Evolutionary conservation across 2,113 vertebrate genomes (phyloP).

Genomic region (Ancistrus triradiatus): DNA sequence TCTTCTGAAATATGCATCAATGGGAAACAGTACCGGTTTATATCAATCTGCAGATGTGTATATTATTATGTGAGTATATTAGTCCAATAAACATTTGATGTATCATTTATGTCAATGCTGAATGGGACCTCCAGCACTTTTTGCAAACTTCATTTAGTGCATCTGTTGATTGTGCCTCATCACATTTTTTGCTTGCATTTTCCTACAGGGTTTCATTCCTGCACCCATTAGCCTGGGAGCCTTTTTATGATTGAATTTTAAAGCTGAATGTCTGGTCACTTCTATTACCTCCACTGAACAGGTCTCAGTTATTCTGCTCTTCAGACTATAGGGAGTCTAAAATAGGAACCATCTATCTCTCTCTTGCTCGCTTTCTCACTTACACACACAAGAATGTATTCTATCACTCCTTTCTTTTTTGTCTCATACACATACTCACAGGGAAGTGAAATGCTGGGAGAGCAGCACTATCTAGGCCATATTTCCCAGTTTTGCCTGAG

Average conservation of each 20-base stretch:
- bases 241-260: conserved; percentile 50
- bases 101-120: no score
- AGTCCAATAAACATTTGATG: no score
- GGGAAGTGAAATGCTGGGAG: no score
- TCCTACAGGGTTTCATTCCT: conserved; percentile 29
- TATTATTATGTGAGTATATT: no score
- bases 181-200: conserved; percentile 26
- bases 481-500: no score
- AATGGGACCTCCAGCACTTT: no score
- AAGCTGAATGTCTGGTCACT: conserved; percentile 32
- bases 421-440: background rate
- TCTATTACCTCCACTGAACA: conserved; percentile 22
- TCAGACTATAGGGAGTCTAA: conserved; percentile 23
- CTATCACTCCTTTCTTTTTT: background rate
- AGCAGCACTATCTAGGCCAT: no score
- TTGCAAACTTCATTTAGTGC: conserved; percentile 38
- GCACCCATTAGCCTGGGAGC: conserved; percentile 28
- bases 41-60: no score
- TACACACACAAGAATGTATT: background rate
- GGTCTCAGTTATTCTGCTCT: conserved; percentile 7
- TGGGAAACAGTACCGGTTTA: no score
- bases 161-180: conserved; percentile 27
- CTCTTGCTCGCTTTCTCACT: no score
- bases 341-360: conserved; percentile 1
- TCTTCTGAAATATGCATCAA: no score